Percentiles rank a stretch among this genome's conserved stretches.
These are phyloP conservation scores for Zele albiditarsus DNA, from an alignment of 2,888 invertebrate genomes.

Conservation along the genomic window DNA sequence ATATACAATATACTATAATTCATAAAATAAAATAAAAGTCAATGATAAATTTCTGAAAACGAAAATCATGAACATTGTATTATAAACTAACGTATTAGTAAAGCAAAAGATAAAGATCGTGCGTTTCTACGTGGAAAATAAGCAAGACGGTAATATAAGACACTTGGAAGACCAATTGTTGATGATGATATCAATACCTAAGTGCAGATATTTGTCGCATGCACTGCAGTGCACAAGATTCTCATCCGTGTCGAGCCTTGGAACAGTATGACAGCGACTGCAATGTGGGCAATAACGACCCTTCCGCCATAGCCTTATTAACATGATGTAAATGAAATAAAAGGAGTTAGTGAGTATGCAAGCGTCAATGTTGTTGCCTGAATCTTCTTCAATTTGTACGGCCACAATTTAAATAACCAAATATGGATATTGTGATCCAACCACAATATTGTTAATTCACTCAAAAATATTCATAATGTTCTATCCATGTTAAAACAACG, in stretches of 20 bases:
- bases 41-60: not conserved
- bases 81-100: not conserved
- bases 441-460: conserved; percentile 8
- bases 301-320: conserved; percentile 80
- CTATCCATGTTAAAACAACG: conserved; percentile 36
- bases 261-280: conserved; percentile 81
- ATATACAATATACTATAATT: not conserved
- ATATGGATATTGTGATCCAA: not conserved
- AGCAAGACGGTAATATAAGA: conserved; percentile 34
- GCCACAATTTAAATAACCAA: not conserved
- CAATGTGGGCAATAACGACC: conserved; percentile 83
- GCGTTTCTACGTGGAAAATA: conserved; percentile 1
- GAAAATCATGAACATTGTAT: not conserved
- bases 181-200: conserved; percentile 71
- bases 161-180: conserved; percentile 55
- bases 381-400: not conserved
- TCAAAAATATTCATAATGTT: conserved; percentile 40
- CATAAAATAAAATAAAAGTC: not conserved
- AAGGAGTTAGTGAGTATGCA: conserved; percentile 51
- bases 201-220: conserved; percentile 75
- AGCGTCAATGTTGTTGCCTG: conserved; percentile 16
- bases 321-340: conserved; percentile 56
- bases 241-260: conserved; percentile 79
- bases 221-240: conserved; percentile 74
- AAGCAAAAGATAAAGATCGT: conserved; percentile 9